These are phyloP conservation scores for Ethmia dodecea DNA, from an alignment of 2,888 invertebrate genomes.

Conservation along the genomic window DNA sequence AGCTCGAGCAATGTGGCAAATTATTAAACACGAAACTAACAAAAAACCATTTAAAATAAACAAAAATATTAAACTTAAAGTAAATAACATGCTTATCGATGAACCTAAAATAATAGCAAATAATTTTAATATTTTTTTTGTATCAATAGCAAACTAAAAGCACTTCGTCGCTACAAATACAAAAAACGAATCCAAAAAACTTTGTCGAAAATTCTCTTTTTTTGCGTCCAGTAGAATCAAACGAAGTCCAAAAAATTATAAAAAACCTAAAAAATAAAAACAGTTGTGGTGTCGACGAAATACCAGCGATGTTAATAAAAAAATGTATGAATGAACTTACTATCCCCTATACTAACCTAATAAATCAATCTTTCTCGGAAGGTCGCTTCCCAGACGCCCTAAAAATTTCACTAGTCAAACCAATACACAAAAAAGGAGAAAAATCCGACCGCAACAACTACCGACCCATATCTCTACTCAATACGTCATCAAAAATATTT, in stretches of 20 bases:
- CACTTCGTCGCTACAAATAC: not conserved
- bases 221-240: slow-evolving; percentile 3
- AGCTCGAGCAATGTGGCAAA: slow-evolving; percentile 15
- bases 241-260: slow-evolving; percentile 7
- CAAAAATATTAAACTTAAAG: slow-evolving; percentile 6
- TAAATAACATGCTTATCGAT: slow-evolving; percentile 2
- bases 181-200: not conserved
- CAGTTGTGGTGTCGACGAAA: slow-evolving; percentile 11
- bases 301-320: slow-evolving; percentile 9
- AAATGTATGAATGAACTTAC: slow-evolving; percentile 9
- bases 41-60: slow-evolving; percentile 4
- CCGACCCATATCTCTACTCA: slow-evolving; percentile 12
- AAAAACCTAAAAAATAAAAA: slow-evolving; percentile 12
- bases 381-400: slow-evolving; percentile 10
- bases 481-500: slow-evolving; percentile 11
- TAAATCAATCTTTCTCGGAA: slow-evolving; percentile 16
- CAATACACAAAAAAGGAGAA: slow-evolving; percentile 11
- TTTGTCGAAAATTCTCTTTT: slow-evolving; percentile 1
- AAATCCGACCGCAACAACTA: slow-evolving; percentile 10
- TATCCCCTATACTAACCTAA: slow-evolving; percentile 2
- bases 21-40: slow-evolving; percentile 11
- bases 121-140: slow-evolving; percentile 12
- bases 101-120: slow-evolving; percentile 10
- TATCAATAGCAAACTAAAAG: not conserved
- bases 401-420: slow-evolving; percentile 13